Conservation (phyloP, 2,113 vertebrate genomes). For the Campylomormyrus tamandua region DNA sequence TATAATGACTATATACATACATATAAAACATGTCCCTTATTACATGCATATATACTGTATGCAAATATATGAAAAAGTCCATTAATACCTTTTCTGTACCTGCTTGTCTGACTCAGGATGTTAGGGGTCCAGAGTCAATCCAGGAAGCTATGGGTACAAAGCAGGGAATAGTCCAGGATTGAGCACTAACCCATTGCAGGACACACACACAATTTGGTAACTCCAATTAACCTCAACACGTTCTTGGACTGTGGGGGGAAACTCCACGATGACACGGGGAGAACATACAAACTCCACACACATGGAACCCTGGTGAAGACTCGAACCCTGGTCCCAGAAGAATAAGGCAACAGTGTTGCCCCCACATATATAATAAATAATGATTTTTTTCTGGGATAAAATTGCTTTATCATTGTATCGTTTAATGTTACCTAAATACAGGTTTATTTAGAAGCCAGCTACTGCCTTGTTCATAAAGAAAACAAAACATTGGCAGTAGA, state of each 20-base stretch:
- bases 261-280: no score
- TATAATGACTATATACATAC: background rate
- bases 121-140: no score
- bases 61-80: background rate
- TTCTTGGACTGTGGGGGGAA: no score
- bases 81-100: background rate
- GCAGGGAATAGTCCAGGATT: no score
- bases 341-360: background rate
- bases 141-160: no score
- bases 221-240: no score
- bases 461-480: background rate
- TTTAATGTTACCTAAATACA: background rate
- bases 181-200: no score
- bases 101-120: background rate
- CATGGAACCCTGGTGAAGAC: background rate
- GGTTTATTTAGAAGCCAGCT: background rate
- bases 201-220: no score
- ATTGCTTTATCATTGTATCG: background rate
- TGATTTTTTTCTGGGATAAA: background rate
- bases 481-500: background rate
- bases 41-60: background rate
- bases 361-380: background rate
- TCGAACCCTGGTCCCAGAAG: background rate
- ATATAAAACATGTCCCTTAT: background rate
- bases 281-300: background rate